Conservation (phyloP, 2,888 invertebrate species). For the Sipunculus nudus region DNA sequence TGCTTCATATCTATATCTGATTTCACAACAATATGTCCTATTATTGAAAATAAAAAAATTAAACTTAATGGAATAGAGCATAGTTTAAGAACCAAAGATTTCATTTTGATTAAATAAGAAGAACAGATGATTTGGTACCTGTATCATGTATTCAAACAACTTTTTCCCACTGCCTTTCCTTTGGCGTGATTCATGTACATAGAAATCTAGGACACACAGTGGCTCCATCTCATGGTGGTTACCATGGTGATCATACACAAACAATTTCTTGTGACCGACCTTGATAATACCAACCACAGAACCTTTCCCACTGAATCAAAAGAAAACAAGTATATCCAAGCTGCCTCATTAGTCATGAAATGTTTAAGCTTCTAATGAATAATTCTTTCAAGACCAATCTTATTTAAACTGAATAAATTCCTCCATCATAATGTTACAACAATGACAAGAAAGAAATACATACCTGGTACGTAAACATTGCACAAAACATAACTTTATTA, state of each 20-base stretch:
- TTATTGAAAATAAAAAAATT: too few relatives aligned
- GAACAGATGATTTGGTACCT: too few relatives aligned
- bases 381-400: too few relatives aligned
- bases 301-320: constrained; percentile 67
- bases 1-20: too few relatives aligned
- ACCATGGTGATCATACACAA: constrained; percentile 71
- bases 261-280: constrained; percentile 88
- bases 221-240: constrained; percentile 81
- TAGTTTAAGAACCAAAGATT: too few relatives aligned
- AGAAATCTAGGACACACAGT: constrained; percentile 92
- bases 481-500: not conserved
- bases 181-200: constrained; percentile 83
- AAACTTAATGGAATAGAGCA: too few relatives aligned
- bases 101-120: too few relatives aligned
- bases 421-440: too few relatives aligned
- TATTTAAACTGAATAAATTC: too few relatives aligned
- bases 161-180: constrained; percentile 84
- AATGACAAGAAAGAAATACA: not conserved
- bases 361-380: not conserved
- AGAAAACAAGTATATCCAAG: constrained; percentile 7
- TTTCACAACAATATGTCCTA: too few relatives aligned
- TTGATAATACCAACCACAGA: constrained; percentile 82
- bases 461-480: not conserved
- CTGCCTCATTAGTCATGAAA: not conserved
- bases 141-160: constrained; percentile 89